These are phyloP conservation scores for Lophochroa leadbeateri DNA, from an alignment of 2,113 vertebrate species.

Conservation along the genomic window DNA sequence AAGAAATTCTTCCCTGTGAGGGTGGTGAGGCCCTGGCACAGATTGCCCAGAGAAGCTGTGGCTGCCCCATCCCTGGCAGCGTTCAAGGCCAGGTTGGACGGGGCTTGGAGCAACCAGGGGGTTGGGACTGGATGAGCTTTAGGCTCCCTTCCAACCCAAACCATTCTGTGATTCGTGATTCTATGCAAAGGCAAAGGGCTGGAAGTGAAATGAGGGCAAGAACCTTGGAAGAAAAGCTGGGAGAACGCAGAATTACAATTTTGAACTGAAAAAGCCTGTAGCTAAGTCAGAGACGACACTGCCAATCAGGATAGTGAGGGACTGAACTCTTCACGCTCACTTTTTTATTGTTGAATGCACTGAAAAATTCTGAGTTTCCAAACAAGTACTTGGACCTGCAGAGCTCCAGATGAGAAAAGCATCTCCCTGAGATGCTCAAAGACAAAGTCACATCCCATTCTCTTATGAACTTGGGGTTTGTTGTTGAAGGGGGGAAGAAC, in stretches of 20 bases:
- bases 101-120: background rate
- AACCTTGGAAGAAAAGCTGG: background rate
- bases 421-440: background rate
- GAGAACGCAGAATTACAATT: background rate
- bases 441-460: constrained; percentile 17
- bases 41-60: background rate
- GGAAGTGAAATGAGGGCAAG: background rate
- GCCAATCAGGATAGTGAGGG: background rate
- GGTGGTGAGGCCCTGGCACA: background rate
- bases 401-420: background rate
- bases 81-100: background rate
- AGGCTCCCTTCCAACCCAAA: background rate
- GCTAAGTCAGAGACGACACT: background rate
- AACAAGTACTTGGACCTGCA: constrained; percentile 10
- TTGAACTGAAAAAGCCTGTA: background rate
- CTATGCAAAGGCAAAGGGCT: background rate
- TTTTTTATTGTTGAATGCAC: background rate
- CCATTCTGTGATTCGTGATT: background rate
- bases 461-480: background rate
- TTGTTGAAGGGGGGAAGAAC: rapidly evolving
- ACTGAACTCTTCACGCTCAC: background rate
- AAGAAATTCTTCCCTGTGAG: background rate
- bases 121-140: background rate
- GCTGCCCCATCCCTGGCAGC: background rate
- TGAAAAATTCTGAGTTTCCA: constrained; percentile 37